phyloP scores from a whole-genome alignment of 92 coral and sea anemone genomes.

The Zoanthus sansibaricus region DNA sequence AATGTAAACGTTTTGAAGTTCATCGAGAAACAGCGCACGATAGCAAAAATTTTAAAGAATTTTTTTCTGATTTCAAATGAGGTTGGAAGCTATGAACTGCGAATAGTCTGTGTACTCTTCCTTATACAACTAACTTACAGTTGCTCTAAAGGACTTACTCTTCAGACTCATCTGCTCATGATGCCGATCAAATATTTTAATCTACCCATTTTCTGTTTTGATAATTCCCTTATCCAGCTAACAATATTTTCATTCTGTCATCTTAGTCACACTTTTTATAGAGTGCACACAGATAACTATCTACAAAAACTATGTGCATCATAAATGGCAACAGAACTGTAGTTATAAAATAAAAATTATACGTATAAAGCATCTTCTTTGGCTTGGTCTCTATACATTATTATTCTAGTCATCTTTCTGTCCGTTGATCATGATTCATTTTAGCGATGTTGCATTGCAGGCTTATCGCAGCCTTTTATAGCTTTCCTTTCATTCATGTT shows the following conservation, averaged over 20 bases:
- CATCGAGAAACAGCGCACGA: too few species aligned
- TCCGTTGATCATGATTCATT: slow-evolving; percentile 15
- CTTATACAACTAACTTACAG: too few species aligned
- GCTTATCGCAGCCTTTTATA: too few species aligned
- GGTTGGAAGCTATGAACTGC: too few species aligned
- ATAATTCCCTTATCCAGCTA: neutral
- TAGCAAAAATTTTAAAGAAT: too few species aligned
- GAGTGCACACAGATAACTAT: neutral
- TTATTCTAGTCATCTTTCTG: slow-evolving; percentile 3
- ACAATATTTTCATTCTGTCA: neutral
- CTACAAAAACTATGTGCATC: neutral
- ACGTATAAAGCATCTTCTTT: neutral
- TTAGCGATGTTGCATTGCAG: neutral
- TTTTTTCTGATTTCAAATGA: too few species aligned
- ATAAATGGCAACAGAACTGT: neutral
- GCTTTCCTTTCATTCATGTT: neutral
- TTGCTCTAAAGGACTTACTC: too few species aligned
- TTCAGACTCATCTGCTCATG: too few species aligned
- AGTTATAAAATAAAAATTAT: neutral
- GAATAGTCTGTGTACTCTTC: too few species aligned
- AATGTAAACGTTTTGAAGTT: too few species aligned
- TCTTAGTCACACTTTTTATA: neutral
- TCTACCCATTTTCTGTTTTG: neutral
- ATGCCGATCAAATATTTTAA: too few species aligned
- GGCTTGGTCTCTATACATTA: too few species aligned